Percentiles rank a stretch among this genome's conserved stretches.
phyloP scores from a whole-genome alignment of 2,113 vertebrate genomes.

The Petroica traversi region DNA sequence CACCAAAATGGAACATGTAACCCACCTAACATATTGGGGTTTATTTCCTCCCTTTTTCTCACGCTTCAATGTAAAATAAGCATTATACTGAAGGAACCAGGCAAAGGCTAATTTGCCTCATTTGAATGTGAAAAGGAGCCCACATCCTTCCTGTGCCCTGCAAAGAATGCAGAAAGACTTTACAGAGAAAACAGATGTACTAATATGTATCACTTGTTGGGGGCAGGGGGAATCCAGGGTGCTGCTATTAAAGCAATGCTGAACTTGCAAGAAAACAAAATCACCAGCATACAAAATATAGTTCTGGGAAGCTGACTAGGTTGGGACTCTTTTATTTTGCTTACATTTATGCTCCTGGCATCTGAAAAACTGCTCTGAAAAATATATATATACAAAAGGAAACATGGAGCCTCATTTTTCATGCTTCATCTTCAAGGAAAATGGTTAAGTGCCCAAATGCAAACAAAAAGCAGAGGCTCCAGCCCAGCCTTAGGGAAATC shows the following conservation, averaged over 20 bases:
- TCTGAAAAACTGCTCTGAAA: background rate
- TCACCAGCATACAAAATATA: background rate
- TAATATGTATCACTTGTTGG: conserved; percentile 54
- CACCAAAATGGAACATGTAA: background rate
- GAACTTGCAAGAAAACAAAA: conserved; percentile 39
- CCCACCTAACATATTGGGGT: background rate
- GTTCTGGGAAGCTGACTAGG: background rate
- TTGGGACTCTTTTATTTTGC: background rate
- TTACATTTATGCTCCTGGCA: background rate
- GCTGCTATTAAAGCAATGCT: background rate
- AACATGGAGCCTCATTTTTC: background rate
- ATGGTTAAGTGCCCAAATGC: background rate
- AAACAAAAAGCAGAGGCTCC: background rate
- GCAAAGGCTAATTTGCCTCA: conserved; percentile 62
- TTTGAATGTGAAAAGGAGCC: conserved; percentile 77
- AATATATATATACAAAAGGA: background rate
- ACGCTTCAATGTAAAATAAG: conserved; percentile 50
- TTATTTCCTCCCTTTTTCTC: conserved; percentile 60
- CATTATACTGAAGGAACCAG: conserved; percentile 44
- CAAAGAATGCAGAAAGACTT: conserved; percentile 73
- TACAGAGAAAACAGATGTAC: conserved; percentile 69
- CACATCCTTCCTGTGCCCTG: conserved; percentile 78
- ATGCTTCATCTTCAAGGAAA: background rate
- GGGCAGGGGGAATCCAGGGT: conserved; percentile 41
- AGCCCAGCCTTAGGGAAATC: background rate